These are phyloP conservation scores for Eolophus roseicapilla DNA, from an alignment of 2,113 vertebrate genomes.

Conservation along the genomic window DNA sequence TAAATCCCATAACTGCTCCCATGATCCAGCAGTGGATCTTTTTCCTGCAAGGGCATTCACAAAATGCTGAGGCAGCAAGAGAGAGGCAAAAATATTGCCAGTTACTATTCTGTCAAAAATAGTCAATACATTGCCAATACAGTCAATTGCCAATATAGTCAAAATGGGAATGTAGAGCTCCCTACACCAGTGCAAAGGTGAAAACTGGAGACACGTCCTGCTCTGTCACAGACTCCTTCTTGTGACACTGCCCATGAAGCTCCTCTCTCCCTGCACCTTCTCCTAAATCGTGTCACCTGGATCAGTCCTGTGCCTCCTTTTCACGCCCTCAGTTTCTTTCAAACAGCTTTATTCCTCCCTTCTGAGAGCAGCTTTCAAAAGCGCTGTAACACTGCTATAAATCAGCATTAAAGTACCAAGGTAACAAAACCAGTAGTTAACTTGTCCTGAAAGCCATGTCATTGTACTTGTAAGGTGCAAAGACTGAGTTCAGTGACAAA, in stretches of 20 bases:
- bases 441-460: accelerated
- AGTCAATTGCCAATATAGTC: neutral
- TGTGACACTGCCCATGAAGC: neutral
- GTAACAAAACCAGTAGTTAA: no score
- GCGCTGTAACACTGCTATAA: neutral
- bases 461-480: accelerated
- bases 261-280: neutral
- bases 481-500: neutral
- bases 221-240: neutral
- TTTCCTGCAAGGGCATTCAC: neutral
- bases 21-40: neutral
- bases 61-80: neutral
- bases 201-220: neutral
- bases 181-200: neutral
- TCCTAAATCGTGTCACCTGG: neutral
- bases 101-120: no score
- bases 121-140: neutral
- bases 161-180: accelerated
- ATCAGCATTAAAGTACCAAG: accelerated
- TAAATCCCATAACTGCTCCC: neutral
- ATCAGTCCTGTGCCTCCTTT: neutral
- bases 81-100: neutral
- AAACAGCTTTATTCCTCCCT: neutral
- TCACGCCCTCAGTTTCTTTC: neutral
- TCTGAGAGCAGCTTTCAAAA: neutral